phyloP scores from a whole-genome alignment of 1,140 invertebrate species.

The Polypedilum pembai region DNA sequence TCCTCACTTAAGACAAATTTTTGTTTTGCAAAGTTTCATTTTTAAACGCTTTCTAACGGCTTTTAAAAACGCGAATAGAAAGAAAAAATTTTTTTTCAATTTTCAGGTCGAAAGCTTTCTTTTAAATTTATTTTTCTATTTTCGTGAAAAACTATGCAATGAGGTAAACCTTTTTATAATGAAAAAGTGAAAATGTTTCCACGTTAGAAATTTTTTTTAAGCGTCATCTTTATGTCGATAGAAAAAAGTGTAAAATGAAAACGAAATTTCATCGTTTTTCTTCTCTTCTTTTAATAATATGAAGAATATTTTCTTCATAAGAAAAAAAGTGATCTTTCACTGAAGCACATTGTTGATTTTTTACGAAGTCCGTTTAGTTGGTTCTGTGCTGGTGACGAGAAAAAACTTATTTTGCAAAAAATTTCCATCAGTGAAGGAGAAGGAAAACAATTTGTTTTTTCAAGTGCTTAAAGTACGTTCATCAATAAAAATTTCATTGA shows the following conservation, averaged over 20 bases:
- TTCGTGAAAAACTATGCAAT: not conserved
- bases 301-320: not conserved
- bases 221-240: not conserved
- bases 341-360: slow-evolving; percentile 21
- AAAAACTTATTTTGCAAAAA: slow-evolving; percentile 4
- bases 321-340: not conserved
- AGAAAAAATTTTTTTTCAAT: not conserved
- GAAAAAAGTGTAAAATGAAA: not conserved
- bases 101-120: not conserved
- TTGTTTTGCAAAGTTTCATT: not conserved
- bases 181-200: too few relatives aligned
- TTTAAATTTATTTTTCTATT: not conserved
- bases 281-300: not conserved
- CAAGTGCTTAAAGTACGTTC: slow-evolving; percentile 4
- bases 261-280: not conserved
- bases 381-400: slow-evolving; percentile 2
- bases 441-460: not conserved
- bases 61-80: not conserved
- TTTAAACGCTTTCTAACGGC: not conserved
- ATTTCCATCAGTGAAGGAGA: not conserved
- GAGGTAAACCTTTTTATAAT: not conserved
- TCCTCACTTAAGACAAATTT: not conserved
- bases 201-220: not conserved
- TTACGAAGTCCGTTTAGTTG: not conserved
- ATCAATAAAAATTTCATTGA: not conserved